Conservation (phyloP, 2,888 invertebrate species). For the Ophioninae sp. region DNA sequence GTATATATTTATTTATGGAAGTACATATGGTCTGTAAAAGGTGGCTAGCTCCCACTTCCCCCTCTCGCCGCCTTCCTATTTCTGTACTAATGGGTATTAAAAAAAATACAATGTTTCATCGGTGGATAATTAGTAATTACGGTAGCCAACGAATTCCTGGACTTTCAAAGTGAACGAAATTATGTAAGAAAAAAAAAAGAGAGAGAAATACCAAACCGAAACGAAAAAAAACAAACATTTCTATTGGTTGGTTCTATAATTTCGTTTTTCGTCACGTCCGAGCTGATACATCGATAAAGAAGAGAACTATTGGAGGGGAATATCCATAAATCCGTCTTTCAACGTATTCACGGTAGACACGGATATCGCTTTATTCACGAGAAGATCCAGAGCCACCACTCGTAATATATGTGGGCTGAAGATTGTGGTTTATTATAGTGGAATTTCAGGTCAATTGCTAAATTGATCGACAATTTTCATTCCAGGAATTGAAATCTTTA, state of each 20-base stretch:
- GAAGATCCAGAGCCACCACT: slow-evolving; percentile 49
- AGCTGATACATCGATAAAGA: background rate
- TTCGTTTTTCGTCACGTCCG: too few relatives aligned
- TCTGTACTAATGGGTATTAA: slow-evolving; percentile 6
- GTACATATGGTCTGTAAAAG: slow-evolving; percentile 4
- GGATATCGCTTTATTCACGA: slow-evolving; percentile 31
- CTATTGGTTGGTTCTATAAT: too few relatives aligned
- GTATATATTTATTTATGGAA: slow-evolving; percentile 1
- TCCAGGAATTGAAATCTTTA: slow-evolving; percentile 78
- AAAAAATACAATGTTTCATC: slow-evolving; percentile 14
- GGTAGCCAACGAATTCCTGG: slow-evolving; percentile 21
- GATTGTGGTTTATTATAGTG: slow-evolving; percentile 75
- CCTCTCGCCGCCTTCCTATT: background rate
- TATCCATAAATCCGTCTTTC: too few relatives aligned
- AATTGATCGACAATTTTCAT: slow-evolving; percentile 79
- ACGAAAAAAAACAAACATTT: too few relatives aligned
- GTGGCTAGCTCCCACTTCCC: background rate
- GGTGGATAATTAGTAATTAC: slow-evolving; percentile 25
- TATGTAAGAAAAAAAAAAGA: too few relatives aligned
- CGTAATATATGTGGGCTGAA: slow-evolving; percentile 69
- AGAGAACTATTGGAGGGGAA: background rate
- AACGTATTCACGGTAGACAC: background rate
- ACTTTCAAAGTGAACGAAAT: too few relatives aligned
- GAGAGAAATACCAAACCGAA: too few relatives aligned
- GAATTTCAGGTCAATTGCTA: slow-evolving; percentile 79